Evolutionary conservation across 2,888 invertebrate genomes (phyloP).

Genomic region (Lasioglossum pauxillum): DNA sequence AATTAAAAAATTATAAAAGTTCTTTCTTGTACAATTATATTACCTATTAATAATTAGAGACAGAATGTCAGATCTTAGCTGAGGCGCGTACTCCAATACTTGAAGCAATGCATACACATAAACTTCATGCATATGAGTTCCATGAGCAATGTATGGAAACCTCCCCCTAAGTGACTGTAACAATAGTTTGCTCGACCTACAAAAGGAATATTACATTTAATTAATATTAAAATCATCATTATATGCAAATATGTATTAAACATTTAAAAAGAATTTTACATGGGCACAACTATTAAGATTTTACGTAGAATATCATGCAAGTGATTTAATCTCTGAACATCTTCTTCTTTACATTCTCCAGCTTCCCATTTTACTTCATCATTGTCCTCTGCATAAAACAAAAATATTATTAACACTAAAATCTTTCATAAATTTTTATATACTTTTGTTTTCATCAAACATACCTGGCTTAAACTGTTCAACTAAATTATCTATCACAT

Average conservation of each 20-base stretch:
- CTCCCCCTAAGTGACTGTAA: constrained; percentile 87
- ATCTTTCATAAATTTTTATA: not conserved
- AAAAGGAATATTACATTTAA: constrained; percentile 32
- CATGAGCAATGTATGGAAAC: constrained; percentile 92
- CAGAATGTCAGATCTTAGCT: constrained; percentile 89
- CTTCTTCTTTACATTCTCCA: constrained; percentile 86
- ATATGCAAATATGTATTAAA: not conserved
- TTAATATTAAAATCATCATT: not conserved
- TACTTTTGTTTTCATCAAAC: constrained; percentile 35
- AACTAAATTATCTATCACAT: constrained; percentile 88
- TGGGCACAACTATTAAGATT: constrained; percentile 86
- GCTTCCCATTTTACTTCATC: constrained; percentile 87
- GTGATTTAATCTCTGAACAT: constrained; percentile 87
- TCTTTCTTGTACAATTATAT: not conserved
- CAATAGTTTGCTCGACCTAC: constrained; percentile 90
- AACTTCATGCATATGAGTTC: constrained; percentile 89
- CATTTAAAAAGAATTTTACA: constrained; percentile 84
- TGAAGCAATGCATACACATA: constrained; percentile 92
- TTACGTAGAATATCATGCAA: constrained; percentile 87
- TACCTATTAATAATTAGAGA: constrained; percentile 92
- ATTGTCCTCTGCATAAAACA: constrained; percentile 78
- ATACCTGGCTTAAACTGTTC: constrained; percentile 87
- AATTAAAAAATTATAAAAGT: not conserved
- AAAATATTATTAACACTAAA: constrained; percentile 46
- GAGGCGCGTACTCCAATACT: constrained; percentile 91